Base-by-base conservation (phyloP, 2,113 vertebrate genomes). In the Oplegnathus fasciatus region DNA sequence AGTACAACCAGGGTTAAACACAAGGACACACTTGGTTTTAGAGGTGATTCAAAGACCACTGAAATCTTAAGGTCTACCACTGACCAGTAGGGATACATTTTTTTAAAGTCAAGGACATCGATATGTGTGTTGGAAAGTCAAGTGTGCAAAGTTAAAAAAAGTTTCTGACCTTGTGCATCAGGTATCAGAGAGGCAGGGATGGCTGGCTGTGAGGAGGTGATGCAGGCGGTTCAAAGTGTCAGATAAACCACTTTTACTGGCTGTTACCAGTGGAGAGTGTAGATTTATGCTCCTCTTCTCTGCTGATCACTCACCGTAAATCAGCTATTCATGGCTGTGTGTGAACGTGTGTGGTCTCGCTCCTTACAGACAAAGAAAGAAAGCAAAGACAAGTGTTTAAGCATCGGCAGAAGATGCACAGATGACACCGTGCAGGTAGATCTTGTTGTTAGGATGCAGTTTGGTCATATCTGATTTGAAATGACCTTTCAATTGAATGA, bases 251-350 rank as follows among this genome's bases (percentile, higher is more conserved):
- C 57, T 76, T 85, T 83, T 75, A 77, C 76, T 79, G 54, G 76
- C 77, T 5, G 37, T 85, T 79, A 83, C 52, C 40, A 73, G 50
- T 54, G 9, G 37, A 85, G 67, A 76, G 50, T 44, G 34, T 60
- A 61, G 79, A 93, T 92, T 87, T 89, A 91, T 85, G 57, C 40
- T 66, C 68, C 78, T 78, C 62, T 83, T 65, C 65, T 67, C 64
- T 58, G 66, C 77, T 84, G 60, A 86, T 90, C 80, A 77, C 64
- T 30, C 52, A 28, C 68, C 58, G 52, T 90, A 88, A 90, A 92
- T 94, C 73, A 86, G 54, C 26, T 69, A 9, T 76, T 90, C 62
- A 64, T 46, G 34, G 78, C 44, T 55, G 13, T 66, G 30, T 76
- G 72, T 71, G 42, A 61, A 60, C 50, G 24, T 37, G 62, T 70